These are phyloP conservation scores for Sebastes schlegelii DNA, from an alignment of 2,113 vertebrate genomes.

Conservation along the genomic window DNA sequence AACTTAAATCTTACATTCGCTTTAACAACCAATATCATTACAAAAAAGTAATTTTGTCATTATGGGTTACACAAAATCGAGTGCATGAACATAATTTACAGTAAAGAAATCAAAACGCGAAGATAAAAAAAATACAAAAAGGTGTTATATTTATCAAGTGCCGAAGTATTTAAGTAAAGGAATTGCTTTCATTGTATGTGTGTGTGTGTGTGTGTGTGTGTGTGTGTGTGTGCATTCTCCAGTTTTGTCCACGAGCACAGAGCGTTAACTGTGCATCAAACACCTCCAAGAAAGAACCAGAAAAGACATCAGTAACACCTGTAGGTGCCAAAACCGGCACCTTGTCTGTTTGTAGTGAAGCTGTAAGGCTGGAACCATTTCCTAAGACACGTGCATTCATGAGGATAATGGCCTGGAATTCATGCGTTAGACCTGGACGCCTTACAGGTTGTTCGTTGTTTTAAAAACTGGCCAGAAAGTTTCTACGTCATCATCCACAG, in stretches of 20 bases:
- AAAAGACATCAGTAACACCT: slow-evolving; percentile 39
- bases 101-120: slow-evolving; percentile 55
- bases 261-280: slow-evolving; percentile 52
- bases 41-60: slow-evolving; percentile 51
- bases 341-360: slow-evolving; percentile 26
- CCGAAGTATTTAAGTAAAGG: slow-evolving; percentile 65
- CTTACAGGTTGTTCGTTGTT: slow-evolving; percentile 14
- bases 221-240: slow-evolving; percentile 69
- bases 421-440: slow-evolving; percentile 61
- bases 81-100: slow-evolving; percentile 58
- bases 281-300: slow-evolving; percentile 45
- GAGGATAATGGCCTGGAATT: slow-evolving; percentile 49
- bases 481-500: background rate
- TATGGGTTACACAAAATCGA: slow-evolving; percentile 48
- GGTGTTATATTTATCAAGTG: slow-evolving; percentile 48
- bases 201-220: slow-evolving; percentile 56
- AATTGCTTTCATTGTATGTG: slow-evolving; percentile 42
- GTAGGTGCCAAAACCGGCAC: slow-evolving; percentile 24
- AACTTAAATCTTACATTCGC: slow-evolving; percentile 68
- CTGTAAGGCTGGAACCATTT: slow-evolving; percentile 59
- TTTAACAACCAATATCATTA: slow-evolving; percentile 58
- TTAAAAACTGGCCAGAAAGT: slow-evolving; percentile 45
- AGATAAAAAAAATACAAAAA: slow-evolving; percentile 44
- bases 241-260: slow-evolving; percentile 78
- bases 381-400: slow-evolving; percentile 68